Evolutionary conservation across 2,113 vertebrate genomes (phyloP).

Genomic region (Apistogramma diplotaenia): DNA sequence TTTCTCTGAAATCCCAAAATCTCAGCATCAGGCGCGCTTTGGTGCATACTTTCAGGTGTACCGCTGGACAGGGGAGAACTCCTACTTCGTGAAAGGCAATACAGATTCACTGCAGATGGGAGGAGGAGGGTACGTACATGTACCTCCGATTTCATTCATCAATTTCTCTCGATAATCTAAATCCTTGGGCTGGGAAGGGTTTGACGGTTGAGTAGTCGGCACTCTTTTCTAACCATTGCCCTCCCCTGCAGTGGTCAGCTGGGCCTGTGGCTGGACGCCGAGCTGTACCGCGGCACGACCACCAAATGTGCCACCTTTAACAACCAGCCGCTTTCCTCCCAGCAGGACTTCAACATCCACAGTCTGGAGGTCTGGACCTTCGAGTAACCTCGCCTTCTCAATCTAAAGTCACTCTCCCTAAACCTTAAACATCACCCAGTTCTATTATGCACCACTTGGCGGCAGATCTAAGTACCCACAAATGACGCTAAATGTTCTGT

Average conservation of each 20-base stretch:
- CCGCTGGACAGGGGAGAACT: conserved; percentile 97
- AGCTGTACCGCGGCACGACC: conserved; percentile 91
- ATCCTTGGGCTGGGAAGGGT: background rate
- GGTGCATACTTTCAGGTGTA: conserved; percentile 80
- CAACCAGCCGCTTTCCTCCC: conserved; percentile 90
- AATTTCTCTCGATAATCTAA: background rate
- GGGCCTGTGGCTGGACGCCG: conserved; percentile 95
- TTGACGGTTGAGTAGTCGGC: background rate
- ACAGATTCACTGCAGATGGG: conserved; percentile 92
- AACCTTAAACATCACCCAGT: conserved; percentile 7
- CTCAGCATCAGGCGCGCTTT: background rate
- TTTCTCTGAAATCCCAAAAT: background rate
- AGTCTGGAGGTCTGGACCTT: conserved; percentile 97
- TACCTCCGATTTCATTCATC: background rate
- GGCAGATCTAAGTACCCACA: conserved; percentile 9
- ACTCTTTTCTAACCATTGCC: background rate
- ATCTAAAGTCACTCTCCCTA: conserved; percentile 22
- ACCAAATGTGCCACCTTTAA: conserved; percentile 94
- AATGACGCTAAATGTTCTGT: conserved; percentile 1
- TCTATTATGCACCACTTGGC: conserved; percentile 30
- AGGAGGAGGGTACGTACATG: conserved; percentile 87
- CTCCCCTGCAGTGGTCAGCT: conserved; percentile 82
- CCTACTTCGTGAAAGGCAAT: conserved; percentile 97
- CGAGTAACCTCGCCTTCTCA: conserved; percentile 76
- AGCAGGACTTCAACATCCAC: conserved; percentile 95